phyloP scores from a whole-genome alignment of 35 echinoderm and acorn worm species.

The Apostichopus parvimensis region DNA sequence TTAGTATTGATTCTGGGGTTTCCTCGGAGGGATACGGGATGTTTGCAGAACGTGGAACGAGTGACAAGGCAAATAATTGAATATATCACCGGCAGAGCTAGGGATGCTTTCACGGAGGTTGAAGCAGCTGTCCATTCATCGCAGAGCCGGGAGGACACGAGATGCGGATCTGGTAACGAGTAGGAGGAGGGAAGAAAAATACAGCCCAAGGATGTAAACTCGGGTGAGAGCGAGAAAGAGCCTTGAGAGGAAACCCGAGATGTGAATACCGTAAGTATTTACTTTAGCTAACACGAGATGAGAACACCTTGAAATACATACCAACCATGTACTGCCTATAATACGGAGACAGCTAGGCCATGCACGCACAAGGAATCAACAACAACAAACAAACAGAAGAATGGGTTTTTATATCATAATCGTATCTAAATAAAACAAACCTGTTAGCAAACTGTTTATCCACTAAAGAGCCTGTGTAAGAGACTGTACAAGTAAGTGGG shows the following conservation, averaged over 20 bases:
- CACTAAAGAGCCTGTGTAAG: too few relatives aligned
- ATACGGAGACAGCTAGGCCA: not conserved
- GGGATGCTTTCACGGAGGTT: too few relatives aligned
- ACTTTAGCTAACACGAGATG: not conserved
- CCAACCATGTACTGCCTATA: not conserved
- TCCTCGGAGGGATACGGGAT: not conserved
- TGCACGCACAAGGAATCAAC: not conserved
- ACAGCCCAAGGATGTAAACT: not conserved
- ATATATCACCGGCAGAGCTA: not conserved
- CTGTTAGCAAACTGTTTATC: too few relatives aligned
- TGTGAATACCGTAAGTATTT: not conserved
- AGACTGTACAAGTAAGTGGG: too few relatives aligned
- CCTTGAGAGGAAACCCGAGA: not conserved
- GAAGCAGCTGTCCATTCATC: constrained; percentile 5
- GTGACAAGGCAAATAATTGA: not conserved
- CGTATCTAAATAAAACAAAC: not conserved
- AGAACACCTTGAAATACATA: not conserved
- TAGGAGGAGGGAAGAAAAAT: constrained; percentile 1
- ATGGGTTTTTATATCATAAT: not conserved
- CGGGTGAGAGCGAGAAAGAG: not conserved
- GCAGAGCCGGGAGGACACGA: constrained; percentile 17
- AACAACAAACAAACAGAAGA: not conserved
- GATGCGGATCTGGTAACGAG: not conserved
- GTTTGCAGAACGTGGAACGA: not conserved
- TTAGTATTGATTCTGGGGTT: constrained; percentile 10